A percentile compares a stretch with the other conserved stretches of the same genome.
phyloP scores from a whole-genome alignment of 2,113 vertebrate species.

The Xenopus tropicalis region UCB_Xtro_10.0 CM004447.2:28547501-28548000 shows the following conservation, averaged over 20 bases:
- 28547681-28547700: constrained; percentile 6
- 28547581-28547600: neutral
- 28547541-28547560: neutral
- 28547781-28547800: constrained; percentile 3
- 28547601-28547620: neutral
- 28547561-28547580: constrained; percentile 55
- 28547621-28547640: constrained; percentile 1
- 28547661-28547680: neutral
- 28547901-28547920: constrained; percentile 24
- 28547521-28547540: too few species aligned
- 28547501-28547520: too few species aligned
- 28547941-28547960: neutral
- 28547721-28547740: neutral
- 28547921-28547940: constrained; percentile 25
- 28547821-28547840: neutral
- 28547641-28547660: neutral
- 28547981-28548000: neutral
- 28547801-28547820: constrained; percentile 1
- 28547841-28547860: constrained; percentile 20
- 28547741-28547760: neutral
- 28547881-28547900: constrained; percentile 21
- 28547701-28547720: constrained; percentile 2
- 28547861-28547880: constrained; percentile 16
- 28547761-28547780: constrained; percentile 7
- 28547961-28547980: neutral